These are phyloP conservation scores for Hephaestus fuliginosus DNA, from an alignment of 2,797 vertebrate genomes.

Conservation along the genomic window DNA sequence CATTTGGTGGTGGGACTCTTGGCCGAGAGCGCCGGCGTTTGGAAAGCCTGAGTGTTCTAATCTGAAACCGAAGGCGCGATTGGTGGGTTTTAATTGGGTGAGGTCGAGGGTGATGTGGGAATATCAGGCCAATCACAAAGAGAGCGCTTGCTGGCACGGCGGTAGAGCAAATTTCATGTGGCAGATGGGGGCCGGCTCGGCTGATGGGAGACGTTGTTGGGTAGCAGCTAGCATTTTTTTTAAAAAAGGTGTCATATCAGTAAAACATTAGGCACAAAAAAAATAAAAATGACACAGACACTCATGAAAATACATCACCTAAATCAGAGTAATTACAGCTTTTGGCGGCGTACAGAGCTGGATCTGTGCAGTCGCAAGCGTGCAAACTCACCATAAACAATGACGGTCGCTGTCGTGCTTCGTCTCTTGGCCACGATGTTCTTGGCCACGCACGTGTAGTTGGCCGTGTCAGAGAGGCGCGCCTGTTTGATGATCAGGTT, in stretches of 20 bases:
- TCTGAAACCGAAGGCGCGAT: conserved; percentile 59
- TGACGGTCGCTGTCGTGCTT: conserved; percentile 94
- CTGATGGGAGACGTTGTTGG: conserved; percentile 26
- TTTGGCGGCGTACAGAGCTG: not conserved
- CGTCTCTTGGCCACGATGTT: conserved; percentile 96
- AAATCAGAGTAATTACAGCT: not conserved
- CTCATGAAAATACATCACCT: not conserved
- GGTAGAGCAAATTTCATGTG: conserved; percentile 60
- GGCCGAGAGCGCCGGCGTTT: conserved; percentile 56
- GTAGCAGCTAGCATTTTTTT: conserved; percentile 10
- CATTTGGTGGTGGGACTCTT: conserved; percentile 46
- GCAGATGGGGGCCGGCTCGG: conserved; percentile 68
- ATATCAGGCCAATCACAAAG: conserved; percentile 58
- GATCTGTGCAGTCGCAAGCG: accelerated
- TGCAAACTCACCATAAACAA: conserved; percentile 92
- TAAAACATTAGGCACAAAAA: conserved; percentile 4
- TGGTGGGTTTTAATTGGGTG: conserved; percentile 74
- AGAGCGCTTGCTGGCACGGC: conserved; percentile 50
- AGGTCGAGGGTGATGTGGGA: conserved; percentile 65
- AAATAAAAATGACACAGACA: conserved; percentile 5
- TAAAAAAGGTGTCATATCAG: conserved; percentile 19
- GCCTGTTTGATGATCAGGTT: conserved; percentile 98
- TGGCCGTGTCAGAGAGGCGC: conserved; percentile 94
- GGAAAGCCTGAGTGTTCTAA: conserved; percentile 60
- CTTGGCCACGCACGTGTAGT: conserved; percentile 97